Conservation (phyloP, 2,888 invertebrate genomes). For the Lamellibrachia satsuma region DNA sequence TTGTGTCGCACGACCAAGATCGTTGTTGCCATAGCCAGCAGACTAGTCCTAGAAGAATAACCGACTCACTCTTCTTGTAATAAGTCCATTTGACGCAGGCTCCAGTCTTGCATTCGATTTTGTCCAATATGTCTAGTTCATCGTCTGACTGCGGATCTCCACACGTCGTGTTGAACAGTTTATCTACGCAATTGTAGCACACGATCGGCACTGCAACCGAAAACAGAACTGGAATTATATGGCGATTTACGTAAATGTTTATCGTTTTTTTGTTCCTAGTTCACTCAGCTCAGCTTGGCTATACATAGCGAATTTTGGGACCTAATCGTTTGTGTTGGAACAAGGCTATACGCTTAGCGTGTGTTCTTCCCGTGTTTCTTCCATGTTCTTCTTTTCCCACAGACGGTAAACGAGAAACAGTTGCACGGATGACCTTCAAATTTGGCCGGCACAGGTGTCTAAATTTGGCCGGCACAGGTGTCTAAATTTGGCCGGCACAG, state of each 20-base stretch:
- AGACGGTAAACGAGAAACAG: too few species aligned
- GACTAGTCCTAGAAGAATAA: neutral
- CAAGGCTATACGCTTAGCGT: too few species aligned
- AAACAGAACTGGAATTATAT: neutral
- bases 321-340: too few species aligned
- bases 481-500: too few species aligned
- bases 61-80: constrained; percentile 47
- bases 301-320: too few species aligned
- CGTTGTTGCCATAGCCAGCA: neutral
- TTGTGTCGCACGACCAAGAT: neutral
- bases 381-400: too few species aligned
- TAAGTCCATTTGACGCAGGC: constrained; percentile 58
- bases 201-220: constrained; percentile 48
- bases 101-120: constrained; percentile 51
- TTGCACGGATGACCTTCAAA: too few species aligned
- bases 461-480: too few species aligned
- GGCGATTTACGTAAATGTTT: neutral
- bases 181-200: constrained; percentile 54
- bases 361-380: too few species aligned
- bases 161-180: constrained; percentile 50
- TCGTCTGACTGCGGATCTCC: constrained; percentile 47
- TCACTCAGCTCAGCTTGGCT: too few species aligned
- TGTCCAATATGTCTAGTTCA: constrained; percentile 38
- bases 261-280: too few species aligned
- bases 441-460: too few species aligned